phyloP scores from a whole-genome alignment of 2,113 vertebrate species.

The Tragelaphus scriptus region DNA sequence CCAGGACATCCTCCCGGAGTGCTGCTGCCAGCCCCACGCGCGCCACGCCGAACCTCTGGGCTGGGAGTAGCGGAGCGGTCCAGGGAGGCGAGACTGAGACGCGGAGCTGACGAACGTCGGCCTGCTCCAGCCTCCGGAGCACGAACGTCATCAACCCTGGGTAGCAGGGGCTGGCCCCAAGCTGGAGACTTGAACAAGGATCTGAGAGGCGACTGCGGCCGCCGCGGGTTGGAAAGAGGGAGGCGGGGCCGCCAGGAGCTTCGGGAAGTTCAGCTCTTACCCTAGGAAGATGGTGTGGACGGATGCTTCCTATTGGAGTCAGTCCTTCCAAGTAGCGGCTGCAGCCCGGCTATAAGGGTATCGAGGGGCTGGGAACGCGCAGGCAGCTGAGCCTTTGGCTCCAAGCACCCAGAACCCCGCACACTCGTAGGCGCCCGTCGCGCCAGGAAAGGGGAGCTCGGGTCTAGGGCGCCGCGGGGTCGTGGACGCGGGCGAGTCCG shows the following conservation, averaged over 20 bases:
- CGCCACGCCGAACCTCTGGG: background rate
- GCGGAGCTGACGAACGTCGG: background rate
- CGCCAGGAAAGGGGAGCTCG: background rate
- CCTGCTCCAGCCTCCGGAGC: too few species aligned
- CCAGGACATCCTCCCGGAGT: too few species aligned
- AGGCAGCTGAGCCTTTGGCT: background rate
- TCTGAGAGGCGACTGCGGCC: background rate
- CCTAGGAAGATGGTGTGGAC: background rate
- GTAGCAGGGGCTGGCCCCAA: background rate
- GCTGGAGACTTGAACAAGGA: background rate
- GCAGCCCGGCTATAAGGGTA: background rate
- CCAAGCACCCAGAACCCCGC: background rate
- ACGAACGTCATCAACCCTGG: background rate
- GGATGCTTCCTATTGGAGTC: background rate
- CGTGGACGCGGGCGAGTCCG: accelerated
- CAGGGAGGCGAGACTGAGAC: background rate
- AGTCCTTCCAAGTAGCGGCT: background rate
- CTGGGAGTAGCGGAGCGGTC: background rate
- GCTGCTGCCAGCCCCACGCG: accelerated
- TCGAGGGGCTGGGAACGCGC: background rate
- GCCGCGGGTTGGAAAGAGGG: too few species aligned
- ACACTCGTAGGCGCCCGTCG: accelerated
- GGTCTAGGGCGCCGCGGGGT: too few species aligned
- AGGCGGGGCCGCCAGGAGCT: background rate
- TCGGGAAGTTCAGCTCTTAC: background rate